Conservation (phyloP, 2,113 vertebrate genomes). For the Spilogale gracilis region DNA sequence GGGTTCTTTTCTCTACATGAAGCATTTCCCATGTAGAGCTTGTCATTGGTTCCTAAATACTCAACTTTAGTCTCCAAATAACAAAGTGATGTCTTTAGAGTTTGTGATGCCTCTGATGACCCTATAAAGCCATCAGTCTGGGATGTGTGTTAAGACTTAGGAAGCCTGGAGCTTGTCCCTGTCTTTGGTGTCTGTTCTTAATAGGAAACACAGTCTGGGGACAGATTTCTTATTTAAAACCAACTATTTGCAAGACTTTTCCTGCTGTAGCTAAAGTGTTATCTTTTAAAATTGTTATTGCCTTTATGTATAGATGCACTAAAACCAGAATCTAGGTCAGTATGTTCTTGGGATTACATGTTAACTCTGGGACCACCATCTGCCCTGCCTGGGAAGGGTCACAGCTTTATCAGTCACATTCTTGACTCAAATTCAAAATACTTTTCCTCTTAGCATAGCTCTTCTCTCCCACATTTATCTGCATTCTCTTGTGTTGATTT, state of each 20-base stretch:
- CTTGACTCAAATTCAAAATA: constrained; percentile 72
- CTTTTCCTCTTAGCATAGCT: constrained; percentile 51
- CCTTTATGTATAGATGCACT: background rate
- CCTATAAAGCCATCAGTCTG: background rate
- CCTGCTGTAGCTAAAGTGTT: background rate
- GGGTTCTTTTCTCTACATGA: background rate
- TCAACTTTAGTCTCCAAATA: background rate
- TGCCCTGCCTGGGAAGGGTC: constrained; percentile 22
- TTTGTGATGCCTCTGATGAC: background rate
- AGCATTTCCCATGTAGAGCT: background rate
- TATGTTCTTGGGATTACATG: constrained; percentile 59
- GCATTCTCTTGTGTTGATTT: constrained; percentile 13
- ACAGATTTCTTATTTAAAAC: constrained; percentile 13
- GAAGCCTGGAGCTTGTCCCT: background rate
- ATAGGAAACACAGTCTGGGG: background rate
- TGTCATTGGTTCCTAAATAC: background rate
- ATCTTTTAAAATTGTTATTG: constrained; percentile 45
- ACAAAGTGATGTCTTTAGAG: background rate
- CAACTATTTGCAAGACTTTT: background rate
- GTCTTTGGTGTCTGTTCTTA: constrained; percentile 29
- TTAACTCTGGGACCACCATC: background rate
- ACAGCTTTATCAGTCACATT: constrained; percentile 50
- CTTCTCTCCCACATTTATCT: constrained; percentile 55
- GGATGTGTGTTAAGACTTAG: background rate
- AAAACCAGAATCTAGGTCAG: constrained; percentile 48